Conservation (phyloP, 1,140 invertebrate species). For the Cryptotermes secundus region DNA sequence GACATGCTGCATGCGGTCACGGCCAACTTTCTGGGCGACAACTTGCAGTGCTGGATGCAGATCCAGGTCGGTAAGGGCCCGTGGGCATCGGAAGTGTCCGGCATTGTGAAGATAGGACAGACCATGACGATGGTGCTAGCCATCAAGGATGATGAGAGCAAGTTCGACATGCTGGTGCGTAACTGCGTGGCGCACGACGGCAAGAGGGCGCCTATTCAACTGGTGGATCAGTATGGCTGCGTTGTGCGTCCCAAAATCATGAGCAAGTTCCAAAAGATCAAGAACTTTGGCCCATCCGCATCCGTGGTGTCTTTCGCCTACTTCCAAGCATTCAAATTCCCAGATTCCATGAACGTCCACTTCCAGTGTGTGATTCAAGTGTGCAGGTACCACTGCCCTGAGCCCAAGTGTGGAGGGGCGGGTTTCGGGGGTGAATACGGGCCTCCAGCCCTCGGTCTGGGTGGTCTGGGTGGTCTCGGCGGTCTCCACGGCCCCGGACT, state of each 20-base stretch:
- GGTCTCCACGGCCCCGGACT: slow-evolving; percentile 52
- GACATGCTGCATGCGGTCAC: slow-evolving; percentile 93
- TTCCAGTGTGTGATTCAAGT: slow-evolving; percentile 97
- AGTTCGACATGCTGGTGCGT: slow-evolving; percentile 91
- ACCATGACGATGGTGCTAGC: slow-evolving; percentile 96
- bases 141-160: slow-evolving; percentile 93
- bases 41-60: slow-evolving; percentile 95
- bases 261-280: slow-evolving; percentile 91
- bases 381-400: slow-evolving; percentile 89
- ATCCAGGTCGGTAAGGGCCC: slow-evolving; percentile 89
- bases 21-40: slow-evolving; percentile 92
- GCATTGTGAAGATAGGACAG: slow-evolving; percentile 93
- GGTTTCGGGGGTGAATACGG: slow-evolving; percentile 68
- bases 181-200: slow-evolving; percentile 95
- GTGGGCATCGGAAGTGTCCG: slow-evolving; percentile 91
- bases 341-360: slow-evolving; percentile 95
- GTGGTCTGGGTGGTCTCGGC: slow-evolving; percentile 45
- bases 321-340: slow-evolving; percentile 96
- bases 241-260: slow-evolving; percentile 91
- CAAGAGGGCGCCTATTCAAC: slow-evolving; percentile 86
- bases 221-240: slow-evolving; percentile 90
- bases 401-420: slow-evolving; percentile 74
- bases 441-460: slow-evolving; percentile 54
- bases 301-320: slow-evolving; percentile 93
- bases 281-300: slow-evolving; percentile 91